Base-by-base conservation (phyloP, 1,140 invertebrate genomes). In the Hirudo medicinalis region DNA sequence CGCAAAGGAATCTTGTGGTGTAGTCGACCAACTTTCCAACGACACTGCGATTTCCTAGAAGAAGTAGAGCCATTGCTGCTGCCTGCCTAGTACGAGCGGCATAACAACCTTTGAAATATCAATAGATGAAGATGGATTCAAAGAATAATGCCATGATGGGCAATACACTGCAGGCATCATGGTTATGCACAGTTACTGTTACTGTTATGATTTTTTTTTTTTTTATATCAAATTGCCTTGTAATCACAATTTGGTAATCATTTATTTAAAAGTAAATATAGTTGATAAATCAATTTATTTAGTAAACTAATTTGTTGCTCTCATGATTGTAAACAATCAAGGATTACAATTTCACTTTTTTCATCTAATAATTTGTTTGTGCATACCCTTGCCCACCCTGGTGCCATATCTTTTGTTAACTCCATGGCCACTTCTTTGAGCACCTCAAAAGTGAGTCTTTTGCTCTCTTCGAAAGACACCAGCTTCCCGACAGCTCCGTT, bases 1-100 rank as follows among this genome's bases (percentile, higher is more conserved):
- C 57, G 20, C 57, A 63, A 32, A 63, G 57, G 57, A 63, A 63
- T 32, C 57, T 63, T 20, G 57, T 19, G 11, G 57, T 63, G 57
- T 63, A 63, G 29, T 63, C 57, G 1, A 63, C 57, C 57, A 63
- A n/a, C 29, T 32, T 63, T 22, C 22, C 57, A 20, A 63, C 57
- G 6, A 63, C 29, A 63, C 57, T 63, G 22, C 20, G 22, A 22
- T 63, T 32, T 22, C 57, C 57, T 15, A 63, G 29, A 13, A 63
- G 57, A 11, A 63, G 20, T 13, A 63, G 13, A 63, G 57, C 22
- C 57, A 63, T 63, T 22, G 57, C 19, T 13, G 57, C 20, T 20
- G 57, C 22, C 15, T 63, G 29, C 57, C 57, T 13, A 63, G 11
- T 15, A 63, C 22, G 1, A 63, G 57, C 8, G 57, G 57, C 22